Conservation (phyloP, 2,797 vertebrate species). For the Notamacropus eugenii region DNA sequence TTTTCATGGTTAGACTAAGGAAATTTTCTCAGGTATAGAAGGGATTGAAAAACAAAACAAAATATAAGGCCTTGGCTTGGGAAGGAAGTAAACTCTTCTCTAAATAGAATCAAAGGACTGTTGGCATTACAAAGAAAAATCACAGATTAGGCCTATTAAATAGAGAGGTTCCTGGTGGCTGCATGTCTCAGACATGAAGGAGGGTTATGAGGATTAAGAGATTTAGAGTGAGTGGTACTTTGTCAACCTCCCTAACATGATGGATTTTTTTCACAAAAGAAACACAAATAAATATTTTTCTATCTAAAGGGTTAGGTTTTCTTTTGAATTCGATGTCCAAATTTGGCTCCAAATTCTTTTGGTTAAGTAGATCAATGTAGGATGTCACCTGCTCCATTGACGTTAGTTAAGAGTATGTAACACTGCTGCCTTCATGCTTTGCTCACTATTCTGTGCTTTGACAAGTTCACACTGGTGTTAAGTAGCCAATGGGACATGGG, state of each 20-base stretch:
- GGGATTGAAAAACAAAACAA: slow-evolving; percentile 40
- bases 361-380: not conserved
- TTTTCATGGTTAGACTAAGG: slow-evolving; percentile 72
- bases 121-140: slow-evolving; percentile 50
- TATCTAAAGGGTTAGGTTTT: not conserved
- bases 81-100: slow-evolving; percentile 53
- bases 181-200: slow-evolving; percentile 43
- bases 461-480: slow-evolving; percentile 29
- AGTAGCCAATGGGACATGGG: not conserved
- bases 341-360: slow-evolving; percentile 48
- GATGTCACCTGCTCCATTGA: not conserved
- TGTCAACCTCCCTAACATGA: slow-evolving; percentile 51
- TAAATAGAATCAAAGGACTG: slow-evolving; percentile 51
- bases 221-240: slow-evolving; percentile 49
- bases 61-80: slow-evolving; percentile 57
- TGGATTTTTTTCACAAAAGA: slow-evolving; percentile 53
- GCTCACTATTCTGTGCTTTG: slow-evolving; percentile 32
- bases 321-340: slow-evolving; percentile 32
- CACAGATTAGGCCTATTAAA: slow-evolving; percentile 48
- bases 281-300: slow-evolving; percentile 48
- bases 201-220: slow-evolving; percentile 62
- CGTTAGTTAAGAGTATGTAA: slow-evolving; percentile 14
- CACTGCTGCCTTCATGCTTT: slow-evolving; percentile 32
- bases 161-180: slow-evolving; percentile 55
- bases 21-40: slow-evolving; percentile 73